Base-by-base conservation (phyloP, 2,113 vertebrate genomes). In the Chaetura pelagica region DNA sequence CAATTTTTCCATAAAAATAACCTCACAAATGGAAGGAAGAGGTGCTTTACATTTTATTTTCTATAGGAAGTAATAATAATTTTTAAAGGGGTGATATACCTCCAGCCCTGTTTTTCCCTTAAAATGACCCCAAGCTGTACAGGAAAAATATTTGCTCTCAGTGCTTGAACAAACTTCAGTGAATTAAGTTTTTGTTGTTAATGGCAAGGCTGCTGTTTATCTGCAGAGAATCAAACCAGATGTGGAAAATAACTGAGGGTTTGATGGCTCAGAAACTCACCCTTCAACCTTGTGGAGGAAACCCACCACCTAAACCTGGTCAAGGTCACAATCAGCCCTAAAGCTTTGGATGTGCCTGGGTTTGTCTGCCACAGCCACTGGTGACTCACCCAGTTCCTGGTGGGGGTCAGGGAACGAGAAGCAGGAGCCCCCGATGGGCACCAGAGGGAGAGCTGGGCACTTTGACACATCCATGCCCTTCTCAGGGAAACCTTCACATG, bases 141-240 rank as follows among this genome's bases (percentile, higher is more conserved):
- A 98, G 96, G 84, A 97, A 98, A 98, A 98, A 97, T 98, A 98
- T 98, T 98, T 98, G 89, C 97, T 98, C 96, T 98, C 64, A n/a
- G 87, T 91, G 73, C 97, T 97, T 97, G 94, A 96, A 96, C 91
- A 98, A 98, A 97, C 97, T 94, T 97, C 91, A 94, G 92, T 96
- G 97, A 98, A 98, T 98, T 98, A 98, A 92, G 85, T 97, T 97
- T 97, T 97, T 98, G 98, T 98, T 98, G 95, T 97, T 98, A 96
- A 98, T 98, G 97, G 98, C 97, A 98, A 83, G 92, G 87, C 86
- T 96, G 94, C 94, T 97, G 96, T 97, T 98, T 98, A 97, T 98
- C 97, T 96, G 97, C 87, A 84, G 77, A 97, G 96, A 98, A 95
- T 96, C 97, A 97, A 97, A 98, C 97, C 97, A 98, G 97, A 98